Conservation (phyloP, 2,888 invertebrate species). For the Trissolcus brochymenae region DNA sequence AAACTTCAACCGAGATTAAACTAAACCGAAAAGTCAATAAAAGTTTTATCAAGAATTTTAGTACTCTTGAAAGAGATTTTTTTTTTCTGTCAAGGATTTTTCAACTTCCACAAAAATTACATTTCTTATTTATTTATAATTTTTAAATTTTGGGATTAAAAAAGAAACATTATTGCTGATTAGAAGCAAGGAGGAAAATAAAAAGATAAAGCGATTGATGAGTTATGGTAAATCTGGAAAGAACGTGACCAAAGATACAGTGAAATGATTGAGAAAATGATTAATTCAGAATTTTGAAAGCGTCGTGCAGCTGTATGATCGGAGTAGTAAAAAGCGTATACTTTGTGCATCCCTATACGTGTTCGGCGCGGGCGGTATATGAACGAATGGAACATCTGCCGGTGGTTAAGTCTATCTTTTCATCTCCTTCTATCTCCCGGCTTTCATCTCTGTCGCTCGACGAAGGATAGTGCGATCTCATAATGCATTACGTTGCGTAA, state of each 20-base stretch:
- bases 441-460: constrained; percentile 19
- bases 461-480: constrained; percentile 13
- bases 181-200: neutral
- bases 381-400: constrained; percentile 75
- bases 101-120: neutral
- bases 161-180: no score
- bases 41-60: constrained; percentile 8
- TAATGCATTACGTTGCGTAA: constrained; percentile 39
- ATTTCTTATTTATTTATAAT: neutral
- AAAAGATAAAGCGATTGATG: constrained; percentile 6
- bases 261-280: constrained; percentile 30
- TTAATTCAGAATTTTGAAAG: constrained; percentile 48
- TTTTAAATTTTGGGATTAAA: no score
- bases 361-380: constrained; percentile 65
- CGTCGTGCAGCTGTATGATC: constrained; percentile 46
- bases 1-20: constrained; percentile 41
- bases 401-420: constrained; percentile 62
- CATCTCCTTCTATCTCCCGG: constrained; percentile 18
- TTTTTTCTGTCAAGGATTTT: no score
- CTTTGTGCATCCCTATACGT: constrained; percentile 51
- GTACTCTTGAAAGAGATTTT: neutral
- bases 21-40: constrained; percentile 39
- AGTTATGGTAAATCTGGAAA: constrained; percentile 10
- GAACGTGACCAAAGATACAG: constrained; percentile 31
- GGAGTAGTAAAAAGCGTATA: constrained; percentile 43